phyloP scores from a whole-genome alignment of 2,113 vertebrate genomes.

The Nyctibius bracteatus region DNA sequence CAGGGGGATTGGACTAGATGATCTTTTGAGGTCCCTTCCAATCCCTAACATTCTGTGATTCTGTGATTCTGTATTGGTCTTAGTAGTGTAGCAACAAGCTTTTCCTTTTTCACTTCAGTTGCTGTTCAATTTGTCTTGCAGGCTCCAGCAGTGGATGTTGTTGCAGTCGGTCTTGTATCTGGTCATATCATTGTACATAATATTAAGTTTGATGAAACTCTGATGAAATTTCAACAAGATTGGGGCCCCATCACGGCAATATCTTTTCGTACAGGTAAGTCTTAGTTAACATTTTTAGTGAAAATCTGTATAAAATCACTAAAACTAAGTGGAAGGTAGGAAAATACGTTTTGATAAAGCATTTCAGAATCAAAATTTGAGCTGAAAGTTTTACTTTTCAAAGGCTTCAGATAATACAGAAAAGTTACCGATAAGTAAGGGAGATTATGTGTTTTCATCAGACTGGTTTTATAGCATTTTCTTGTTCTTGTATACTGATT shows the following conservation, averaged over 20 bases:
- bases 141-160: conserved; percentile 93
- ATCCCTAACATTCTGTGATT: too few species aligned
- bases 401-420: not conserved
- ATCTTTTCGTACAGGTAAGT: conserved; percentile 91
- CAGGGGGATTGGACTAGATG: too few species aligned
- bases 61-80: too few species aligned
- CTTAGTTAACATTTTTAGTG: not conserved
- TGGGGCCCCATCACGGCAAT: conserved; percentile 94
- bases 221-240: conserved; percentile 95
- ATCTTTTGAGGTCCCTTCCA: too few species aligned
- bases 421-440: not conserved
- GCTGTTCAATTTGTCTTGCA: conserved; percentile 55
- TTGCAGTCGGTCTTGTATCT: conserved; percentile 85
- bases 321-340: not conserved
- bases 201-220: conserved; percentile 88
- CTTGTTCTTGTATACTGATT: not conserved
- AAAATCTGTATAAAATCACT: not conserved
- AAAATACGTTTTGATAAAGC: not conserved
- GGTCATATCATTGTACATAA: conserved; percentile 92
- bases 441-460: not conserved
- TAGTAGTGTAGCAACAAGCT: not conserved
- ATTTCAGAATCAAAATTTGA: not conserved
- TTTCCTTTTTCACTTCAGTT: not conserved
- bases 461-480: not conserved
- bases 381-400: not conserved